Base-by-base conservation (phyloP, 2,797 vertebrate genomes). In the Tragelaphus oryx region DNA sequence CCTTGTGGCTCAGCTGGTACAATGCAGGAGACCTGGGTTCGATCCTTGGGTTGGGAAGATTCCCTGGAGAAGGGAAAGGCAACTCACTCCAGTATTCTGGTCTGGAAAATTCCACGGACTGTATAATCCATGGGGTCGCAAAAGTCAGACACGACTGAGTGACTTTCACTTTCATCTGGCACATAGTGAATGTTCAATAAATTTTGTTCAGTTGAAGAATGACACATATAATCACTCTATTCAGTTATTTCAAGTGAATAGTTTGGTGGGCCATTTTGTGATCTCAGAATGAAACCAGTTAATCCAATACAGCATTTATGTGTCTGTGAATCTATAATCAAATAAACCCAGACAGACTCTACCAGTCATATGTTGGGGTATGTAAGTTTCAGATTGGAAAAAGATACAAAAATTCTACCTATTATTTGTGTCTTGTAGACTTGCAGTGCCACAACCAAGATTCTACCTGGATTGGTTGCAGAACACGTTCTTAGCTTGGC, bases 231-330 rank as follows among this genome's bases (percentile, higher is more conserved):
- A 48, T 68, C 41, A 89, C 14, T 86, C 33, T 30, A 74, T 1
- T 13, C 33, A 57, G 52, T 87, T 92, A 84, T 87, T 60, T 82
- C 85, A 88, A 86, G 33, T 22, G 50, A 91, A 92, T 24, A 65
- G 52, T 86, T 89, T 78, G 22, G 13, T 26, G 7, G 10, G 28
- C 78, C 76, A 87, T 71, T 94, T 80, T 26, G 37, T 59, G 9
- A 91, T 75, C 33, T 95, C 76, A 68, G 93, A 75, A 26, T 76
- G 24, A 95, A 97, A 86, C 37, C 33, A 95, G 80, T 59, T 37
- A 62, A 93, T 57, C 18, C 12, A 95, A 41, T 33, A 94, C 0
- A 93, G 65, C 30, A 93, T 87, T 76, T 83, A 62, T 17, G 22
- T 75, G 20, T 89, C 65, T 26, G 2, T 71, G 9, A 89, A 83